Conservation (phyloP, 2,888 invertebrate species). For the Agriopis aurantiaria region DNA sequence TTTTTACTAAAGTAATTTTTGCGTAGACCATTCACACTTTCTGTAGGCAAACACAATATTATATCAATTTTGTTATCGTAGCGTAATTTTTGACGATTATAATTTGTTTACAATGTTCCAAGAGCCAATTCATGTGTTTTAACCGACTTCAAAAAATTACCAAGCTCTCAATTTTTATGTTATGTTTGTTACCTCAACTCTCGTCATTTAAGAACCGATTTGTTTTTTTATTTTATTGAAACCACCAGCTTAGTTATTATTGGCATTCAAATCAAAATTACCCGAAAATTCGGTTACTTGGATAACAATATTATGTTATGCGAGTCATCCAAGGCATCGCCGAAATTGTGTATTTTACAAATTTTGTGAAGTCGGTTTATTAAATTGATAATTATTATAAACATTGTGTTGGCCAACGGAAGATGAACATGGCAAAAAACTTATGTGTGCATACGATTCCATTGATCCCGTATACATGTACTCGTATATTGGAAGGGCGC, state of each 20-base stretch:
- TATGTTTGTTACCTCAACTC: too few species aligned
- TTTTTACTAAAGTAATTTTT: conserved; percentile 61
- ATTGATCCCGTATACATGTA: neutral
- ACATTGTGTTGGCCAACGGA: conserved; percentile 68
- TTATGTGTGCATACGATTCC: neutral
- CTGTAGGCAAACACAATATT: conserved; percentile 77
- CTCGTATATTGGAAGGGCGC: neutral
- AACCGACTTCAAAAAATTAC: too few species aligned
- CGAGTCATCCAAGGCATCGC: too few species aligned
- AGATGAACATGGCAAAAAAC: conserved; percentile 32
- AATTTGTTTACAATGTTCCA: conserved; percentile 56
- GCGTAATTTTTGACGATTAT: conserved; percentile 24
- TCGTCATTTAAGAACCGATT: too few species aligned
- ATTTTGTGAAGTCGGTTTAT: neutral
- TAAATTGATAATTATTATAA: conserved; percentile 34
- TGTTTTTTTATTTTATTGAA: too few species aligned
- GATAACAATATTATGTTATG: too few species aligned
- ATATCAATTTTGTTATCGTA: conserved; percentile 33
- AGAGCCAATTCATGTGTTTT: conserved; percentile 65
- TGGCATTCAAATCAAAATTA: neutral
- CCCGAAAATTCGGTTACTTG: too few species aligned
- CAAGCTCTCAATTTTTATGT: too few species aligned
- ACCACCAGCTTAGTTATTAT: too few species aligned
- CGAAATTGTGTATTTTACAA: too few species aligned
- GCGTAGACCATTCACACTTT: conserved; percentile 68